phyloP scores from a whole-genome alignment of 2,888 invertebrate genomes.

The Caenorhabditis sp. region DNA sequence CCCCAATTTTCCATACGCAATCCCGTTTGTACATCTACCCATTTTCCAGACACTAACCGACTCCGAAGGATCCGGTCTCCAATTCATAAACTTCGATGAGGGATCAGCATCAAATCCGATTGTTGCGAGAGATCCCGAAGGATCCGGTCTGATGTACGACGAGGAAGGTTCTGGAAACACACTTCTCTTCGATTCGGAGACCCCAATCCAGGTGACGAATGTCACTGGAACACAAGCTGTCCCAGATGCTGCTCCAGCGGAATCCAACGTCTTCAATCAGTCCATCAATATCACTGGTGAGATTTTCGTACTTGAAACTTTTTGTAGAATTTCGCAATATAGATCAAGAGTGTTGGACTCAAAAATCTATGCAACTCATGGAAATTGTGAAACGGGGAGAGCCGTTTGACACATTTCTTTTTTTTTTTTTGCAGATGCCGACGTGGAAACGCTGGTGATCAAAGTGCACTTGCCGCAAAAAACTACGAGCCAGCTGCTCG shows the following conservation, averaged over 20 bases:
- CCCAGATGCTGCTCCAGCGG: conserved; percentile 1
- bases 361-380: background rate
- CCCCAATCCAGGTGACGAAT: conserved; percentile 28
- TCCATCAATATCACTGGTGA: conserved; percentile 57
- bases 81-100: conserved; percentile 47
- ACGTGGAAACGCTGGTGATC: conserved; percentile 61
- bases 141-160: conserved; percentile 54
- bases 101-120: conserved; percentile 54
- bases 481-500: conserved; percentile 55
- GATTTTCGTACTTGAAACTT: background rate
- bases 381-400: background rate
- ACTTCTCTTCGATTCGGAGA: conserved; percentile 38
- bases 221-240: conserved; percentile 17
- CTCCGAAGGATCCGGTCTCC: conserved; percentile 50
- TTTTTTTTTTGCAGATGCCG: conserved; percentile 49
- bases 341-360: no score
- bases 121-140: conserved; percentile 41
- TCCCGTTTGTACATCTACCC: no score
- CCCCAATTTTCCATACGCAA: no score
- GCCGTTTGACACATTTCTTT: conserved; percentile 10
- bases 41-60: conserved; percentile 22
- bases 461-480: conserved; percentile 62
- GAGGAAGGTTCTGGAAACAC: conserved; percentile 51
- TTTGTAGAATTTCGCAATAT: no score
- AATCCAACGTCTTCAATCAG: conserved; percentile 22